Percentiles rank a stretch among this genome's conserved stretches.
These are phyloP conservation scores for Amiota communis DNA, from an alignment of 2,888 invertebrate genomes.

Conservation along the genomic window DNA sequence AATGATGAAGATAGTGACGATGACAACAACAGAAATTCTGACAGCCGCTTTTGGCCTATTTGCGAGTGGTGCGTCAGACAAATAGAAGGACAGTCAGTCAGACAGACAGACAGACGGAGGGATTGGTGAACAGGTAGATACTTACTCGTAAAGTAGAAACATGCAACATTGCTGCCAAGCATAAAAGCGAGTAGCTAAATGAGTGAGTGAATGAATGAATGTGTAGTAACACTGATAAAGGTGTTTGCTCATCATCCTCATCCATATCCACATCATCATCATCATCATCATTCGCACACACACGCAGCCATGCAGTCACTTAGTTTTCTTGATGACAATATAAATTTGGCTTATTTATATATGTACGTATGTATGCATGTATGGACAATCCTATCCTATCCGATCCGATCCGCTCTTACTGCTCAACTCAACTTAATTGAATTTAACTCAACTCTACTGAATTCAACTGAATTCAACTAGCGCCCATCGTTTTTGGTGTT, in stretches of 20 bases:
- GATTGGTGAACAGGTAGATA: background rate
- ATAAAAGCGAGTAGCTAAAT: slow-evolving; percentile 37
- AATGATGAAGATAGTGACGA: too few relatives aligned
- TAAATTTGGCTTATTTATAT: slow-evolving; percentile 1
- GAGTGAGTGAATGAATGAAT: background rate
- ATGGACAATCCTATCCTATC: background rate
- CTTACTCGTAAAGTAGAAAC: slow-evolving; percentile 5
- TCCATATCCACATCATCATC: slow-evolving; percentile 11
- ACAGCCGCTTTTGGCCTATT: background rate
- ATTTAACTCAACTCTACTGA: too few relatives aligned
- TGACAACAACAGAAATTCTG: too few relatives aligned
- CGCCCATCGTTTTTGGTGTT: slow-evolving; percentile 12
- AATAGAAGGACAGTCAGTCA: too few relatives aligned
- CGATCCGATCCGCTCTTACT: too few relatives aligned
- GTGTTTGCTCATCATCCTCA: slow-evolving; percentile 62
- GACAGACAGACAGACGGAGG: background rate
- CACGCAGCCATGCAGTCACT: background rate
- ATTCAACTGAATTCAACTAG: too few relatives aligned
- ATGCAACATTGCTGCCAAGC: slow-evolving; percentile 53
- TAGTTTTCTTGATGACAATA: slow-evolving; percentile 24
- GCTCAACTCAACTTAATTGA: too few relatives aligned
- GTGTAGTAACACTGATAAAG: slow-evolving; percentile 69
- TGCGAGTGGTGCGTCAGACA: background rate
- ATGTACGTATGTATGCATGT: background rate
- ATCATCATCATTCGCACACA: slow-evolving; percentile 6